Evolutionary conservation across 1,140 invertebrate species (phyloP).

Genomic region (Anoplophora glabripennis): DNA sequence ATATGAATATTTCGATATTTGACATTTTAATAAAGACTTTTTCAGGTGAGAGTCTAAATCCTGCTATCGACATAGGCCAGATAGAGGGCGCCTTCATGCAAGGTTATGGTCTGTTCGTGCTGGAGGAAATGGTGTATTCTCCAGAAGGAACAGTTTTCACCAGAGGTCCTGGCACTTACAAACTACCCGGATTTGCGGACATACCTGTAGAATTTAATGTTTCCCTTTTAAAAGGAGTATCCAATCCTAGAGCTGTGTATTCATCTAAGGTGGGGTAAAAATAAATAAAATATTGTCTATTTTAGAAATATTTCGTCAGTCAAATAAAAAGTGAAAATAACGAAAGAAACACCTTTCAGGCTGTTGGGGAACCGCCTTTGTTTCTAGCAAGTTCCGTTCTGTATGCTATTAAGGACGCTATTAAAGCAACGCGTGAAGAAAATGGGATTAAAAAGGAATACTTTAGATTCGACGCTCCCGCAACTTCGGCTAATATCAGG

Average conservation of each 20-base stretch:
- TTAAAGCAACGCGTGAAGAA: slow-evolving; percentile 73
- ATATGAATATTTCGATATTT: no score
- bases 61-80: slow-evolving; percentile 94
- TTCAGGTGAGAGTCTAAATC: slow-evolving; percentile 82
- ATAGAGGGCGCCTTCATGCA: slow-evolving; percentile 93
- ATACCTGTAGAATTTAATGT: slow-evolving; percentile 93
- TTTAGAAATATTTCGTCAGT: neutral
- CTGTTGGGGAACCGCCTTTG: slow-evolving; percentile 91
- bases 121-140: slow-evolving; percentile 86
- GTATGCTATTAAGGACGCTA: slow-evolving; percentile 89
- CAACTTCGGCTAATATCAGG: slow-evolving; percentile 83
- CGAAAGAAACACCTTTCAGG: slow-evolving; percentile 56
- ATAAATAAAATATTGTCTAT: no score
- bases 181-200: slow-evolving; percentile 86
- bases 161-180: slow-evolving; percentile 88
- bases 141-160: slow-evolving; percentile 76
- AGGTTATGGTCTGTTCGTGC: slow-evolving; percentile 87
- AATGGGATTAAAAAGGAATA: slow-evolving; percentile 55
- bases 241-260: slow-evolving; percentile 87
- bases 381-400: slow-evolving; percentile 84
- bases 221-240: slow-evolving; percentile 79
- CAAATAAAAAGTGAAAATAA: neutral
- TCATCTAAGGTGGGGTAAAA: slow-evolving; percentile 79
- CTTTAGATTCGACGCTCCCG: slow-evolving; percentile 81
- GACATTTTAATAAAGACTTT: neutral